phyloP scores from a whole-genome alignment of 2,888 invertebrate species.

The Lepas anatifera region DNA sequence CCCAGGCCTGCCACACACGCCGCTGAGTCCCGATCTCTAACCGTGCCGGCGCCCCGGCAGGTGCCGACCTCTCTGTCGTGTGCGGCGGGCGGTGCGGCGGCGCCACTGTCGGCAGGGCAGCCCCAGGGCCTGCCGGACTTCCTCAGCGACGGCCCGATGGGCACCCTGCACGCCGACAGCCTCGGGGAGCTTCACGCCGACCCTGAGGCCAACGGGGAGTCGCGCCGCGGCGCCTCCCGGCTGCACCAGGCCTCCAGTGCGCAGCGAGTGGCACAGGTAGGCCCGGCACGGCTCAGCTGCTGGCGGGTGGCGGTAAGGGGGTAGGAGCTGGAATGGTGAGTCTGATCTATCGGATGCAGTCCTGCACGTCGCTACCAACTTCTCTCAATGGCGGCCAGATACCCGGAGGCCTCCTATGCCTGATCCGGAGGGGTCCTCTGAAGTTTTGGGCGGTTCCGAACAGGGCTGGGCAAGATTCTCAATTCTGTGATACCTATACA shows the following conservation, averaged over 20 bases:
- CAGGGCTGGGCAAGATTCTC: too few species aligned
- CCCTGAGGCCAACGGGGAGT: not conserved
- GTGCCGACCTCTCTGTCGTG: not conserved
- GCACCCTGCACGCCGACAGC: not conserved
- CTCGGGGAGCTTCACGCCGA: not conserved
- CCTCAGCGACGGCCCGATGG: constrained; percentile 5
- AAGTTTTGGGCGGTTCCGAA: too few species aligned
- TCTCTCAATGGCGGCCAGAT: too few species aligned
- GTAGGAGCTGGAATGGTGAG: too few species aligned
- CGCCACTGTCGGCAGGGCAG: not conserved
- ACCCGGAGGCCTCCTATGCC: too few species aligned
- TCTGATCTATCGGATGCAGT: too few species aligned
- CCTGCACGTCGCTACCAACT: too few species aligned
- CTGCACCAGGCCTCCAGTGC: not conserved
- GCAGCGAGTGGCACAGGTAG: not conserved
- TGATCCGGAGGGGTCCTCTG: too few species aligned
- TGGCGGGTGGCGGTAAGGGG: too few species aligned
- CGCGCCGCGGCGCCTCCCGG: not conserved
- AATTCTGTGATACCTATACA: too few species aligned
- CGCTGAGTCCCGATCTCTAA: not conserved
- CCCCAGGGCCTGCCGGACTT: constrained; percentile 11
- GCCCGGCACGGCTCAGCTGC: too few species aligned
- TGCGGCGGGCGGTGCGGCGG: not conserved
- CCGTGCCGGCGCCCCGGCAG: not conserved
- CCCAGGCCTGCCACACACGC: not conserved